phyloP scores from a whole-genome alignment of 2,113 vertebrate species.

The Amblyopsis rosae region DNA sequence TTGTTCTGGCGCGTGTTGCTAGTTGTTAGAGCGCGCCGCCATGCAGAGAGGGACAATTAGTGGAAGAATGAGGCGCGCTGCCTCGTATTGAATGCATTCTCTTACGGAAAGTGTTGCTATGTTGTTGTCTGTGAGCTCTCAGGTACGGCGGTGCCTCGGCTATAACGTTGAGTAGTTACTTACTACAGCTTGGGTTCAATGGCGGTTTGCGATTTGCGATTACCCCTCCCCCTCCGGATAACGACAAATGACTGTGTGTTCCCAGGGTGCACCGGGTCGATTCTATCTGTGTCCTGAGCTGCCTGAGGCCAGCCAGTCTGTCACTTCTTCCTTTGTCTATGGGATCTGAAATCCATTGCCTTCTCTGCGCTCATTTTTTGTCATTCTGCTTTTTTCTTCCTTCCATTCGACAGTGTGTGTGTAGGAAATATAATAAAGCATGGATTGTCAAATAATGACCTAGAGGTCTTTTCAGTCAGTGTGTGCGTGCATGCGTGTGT shows the following conservation, averaged over 20 bases:
- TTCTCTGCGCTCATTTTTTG: conserved; percentile 11
- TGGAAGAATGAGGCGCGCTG: conserved; percentile 25
- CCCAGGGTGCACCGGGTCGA: neutral
- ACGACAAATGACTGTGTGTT: conserved; percentile 15
- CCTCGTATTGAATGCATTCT: conserved; percentile 38
- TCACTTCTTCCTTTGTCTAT: conserved; percentile 33
- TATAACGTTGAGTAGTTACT: neutral
- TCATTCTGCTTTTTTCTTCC: conserved; percentile 2
- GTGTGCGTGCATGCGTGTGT: neutral
- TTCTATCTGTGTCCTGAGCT: neutral
- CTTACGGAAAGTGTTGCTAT: conserved; percentile 37
- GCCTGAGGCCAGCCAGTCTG: conserved; percentile 22
- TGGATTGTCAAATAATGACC: neutral
- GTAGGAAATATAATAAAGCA: neutral
- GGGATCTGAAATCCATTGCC: conserved; percentile 34
- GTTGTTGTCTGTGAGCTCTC: conserved; percentile 5
- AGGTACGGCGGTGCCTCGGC: neutral
- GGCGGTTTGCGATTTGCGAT: too few species aligned
- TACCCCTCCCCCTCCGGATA: neutral
- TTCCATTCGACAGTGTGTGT: neutral
- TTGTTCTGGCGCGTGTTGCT: conserved; percentile 37
- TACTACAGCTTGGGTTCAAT: neutral
- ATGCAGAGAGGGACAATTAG: conserved; percentile 36
- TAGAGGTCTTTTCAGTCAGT: neutral
- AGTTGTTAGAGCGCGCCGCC: conserved; percentile 38